Evolutionary conservation across 2,797 vertebrate genomes (phyloP), one percentile per base, ranked within the genome.

Genomic region (Sternarchorhynchus goeldii): DNA sequence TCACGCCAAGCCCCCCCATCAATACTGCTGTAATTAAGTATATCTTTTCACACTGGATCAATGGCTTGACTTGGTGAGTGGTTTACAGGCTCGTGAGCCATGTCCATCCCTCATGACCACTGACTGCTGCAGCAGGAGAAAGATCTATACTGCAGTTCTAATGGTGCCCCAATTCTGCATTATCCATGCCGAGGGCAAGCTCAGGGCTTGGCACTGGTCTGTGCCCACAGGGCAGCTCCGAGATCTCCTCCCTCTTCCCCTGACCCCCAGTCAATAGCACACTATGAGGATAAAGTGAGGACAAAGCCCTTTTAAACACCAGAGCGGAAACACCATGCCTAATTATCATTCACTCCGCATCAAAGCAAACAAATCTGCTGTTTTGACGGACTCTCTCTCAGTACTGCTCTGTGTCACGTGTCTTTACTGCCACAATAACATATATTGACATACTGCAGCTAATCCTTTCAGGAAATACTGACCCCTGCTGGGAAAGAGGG

Each of bases 81-180:
- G 76, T 74, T 72, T 77, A 67, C 34, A 72, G 25, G 76, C 77
- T 59, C 75, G 50, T 29, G 21, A 18, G 4, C 69, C 69, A 67
- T 79, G 79, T 72, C 78, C 59, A 78, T 75, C 77, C 79, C 80
- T 76, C 39, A 2, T 45, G 25, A 31, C 55, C 76, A 90, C 90
- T 71, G 87, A 91, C 91, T 75, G 79, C 25, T 75, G 36, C 75
- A 82, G 82, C 84, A 73, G 60, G 75, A 50, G 18, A 59, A 86
- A 90, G 70, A 89, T 92, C 84, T 86, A 81, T 91, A 50, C 45
- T 88, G 87, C 78, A 75, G 50, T 84, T 86, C 55, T 88, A 88
- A 88, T 90, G 81, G 86, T 86, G 88, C 79, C 63, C 77, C 70
- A 77, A 80, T 53, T 81, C 73, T 55, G 58, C 62, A 25, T 81